Evolutionary conservation across 37 sponge, comb jelly and placozoan genomes (phyloP).

Genomic region (Geodia barretti): DNA sequence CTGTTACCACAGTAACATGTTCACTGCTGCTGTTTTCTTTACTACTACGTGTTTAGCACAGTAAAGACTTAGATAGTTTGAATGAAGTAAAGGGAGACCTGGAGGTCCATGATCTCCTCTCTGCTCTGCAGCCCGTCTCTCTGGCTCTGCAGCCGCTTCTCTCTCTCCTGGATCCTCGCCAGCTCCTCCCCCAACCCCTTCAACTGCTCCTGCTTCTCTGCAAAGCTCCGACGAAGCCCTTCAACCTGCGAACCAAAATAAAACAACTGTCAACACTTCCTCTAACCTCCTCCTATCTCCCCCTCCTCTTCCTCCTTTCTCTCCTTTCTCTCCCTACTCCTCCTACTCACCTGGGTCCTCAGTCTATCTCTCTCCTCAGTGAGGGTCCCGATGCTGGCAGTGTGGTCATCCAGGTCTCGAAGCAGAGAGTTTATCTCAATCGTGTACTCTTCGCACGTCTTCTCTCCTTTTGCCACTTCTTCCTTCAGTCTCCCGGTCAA

Average conservation of each 20-base stretch:
- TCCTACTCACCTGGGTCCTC: background rate
- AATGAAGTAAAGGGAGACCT: too few relatives aligned
- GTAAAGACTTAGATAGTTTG: too few relatives aligned
- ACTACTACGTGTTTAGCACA: too few relatives aligned
- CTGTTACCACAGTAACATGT: too few relatives aligned
- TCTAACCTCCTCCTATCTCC: background rate
- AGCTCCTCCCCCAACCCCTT: background rate
- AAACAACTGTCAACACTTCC: background rate
- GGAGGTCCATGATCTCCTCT: background rate
- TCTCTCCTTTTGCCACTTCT: background rate
- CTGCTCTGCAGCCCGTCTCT: background rate
- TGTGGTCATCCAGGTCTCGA: background rate
- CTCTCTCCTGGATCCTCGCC: background rate
- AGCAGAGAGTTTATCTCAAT: background rate
- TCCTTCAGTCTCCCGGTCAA: background rate
- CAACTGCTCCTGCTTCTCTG: background rate
- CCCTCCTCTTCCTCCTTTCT: background rate
- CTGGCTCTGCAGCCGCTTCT: background rate
- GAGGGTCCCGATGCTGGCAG: background rate
- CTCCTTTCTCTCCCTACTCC: background rate
- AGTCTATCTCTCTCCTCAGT: background rate
- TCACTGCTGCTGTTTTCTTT: too few relatives aligned
- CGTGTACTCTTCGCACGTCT: background rate
- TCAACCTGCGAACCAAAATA: background rate
- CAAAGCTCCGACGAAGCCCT: background rate